A percentile compares a stretch with the other conserved stretches of the same genome.
These are phyloP conservation scores for Drosophila paracracens DNA, from an alignment of 2,888 invertebrate species.

Conservation along the genomic window DNA sequence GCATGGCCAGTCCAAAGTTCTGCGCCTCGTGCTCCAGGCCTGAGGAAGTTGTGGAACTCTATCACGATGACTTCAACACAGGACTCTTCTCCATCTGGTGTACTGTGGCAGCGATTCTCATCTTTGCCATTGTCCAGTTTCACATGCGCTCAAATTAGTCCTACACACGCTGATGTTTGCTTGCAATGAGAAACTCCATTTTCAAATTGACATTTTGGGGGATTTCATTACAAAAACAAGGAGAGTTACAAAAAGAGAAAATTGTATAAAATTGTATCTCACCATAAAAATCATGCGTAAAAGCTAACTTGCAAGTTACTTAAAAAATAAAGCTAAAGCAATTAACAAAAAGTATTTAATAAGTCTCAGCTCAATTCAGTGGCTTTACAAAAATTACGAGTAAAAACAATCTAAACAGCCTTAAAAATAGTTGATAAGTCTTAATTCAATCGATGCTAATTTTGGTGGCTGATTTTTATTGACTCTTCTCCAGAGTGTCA, in stretches of 20 bases:
- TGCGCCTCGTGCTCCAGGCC: background rate
- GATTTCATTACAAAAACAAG: background rate
- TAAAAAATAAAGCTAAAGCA: background rate
- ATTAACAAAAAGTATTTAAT: too few species aligned
- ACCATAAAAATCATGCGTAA: background rate
- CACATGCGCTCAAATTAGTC: background rate
- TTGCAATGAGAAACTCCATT: conserved; percentile 1
- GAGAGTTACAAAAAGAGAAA: background rate
- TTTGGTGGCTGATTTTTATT: too few species aligned
- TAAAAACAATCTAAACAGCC: too few species aligned
- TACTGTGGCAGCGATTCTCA: conserved; percentile 31
- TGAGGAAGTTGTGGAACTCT: conserved; percentile 53
- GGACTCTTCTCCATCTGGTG: conserved; percentile 37
- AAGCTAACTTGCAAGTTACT: background rate
- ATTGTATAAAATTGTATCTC: background rate
- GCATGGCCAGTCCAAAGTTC: conserved; percentile 15
- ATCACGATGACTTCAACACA: conserved; percentile 44
- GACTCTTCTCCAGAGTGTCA: too few species aligned
- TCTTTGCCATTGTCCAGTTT: conserved; percentile 27
- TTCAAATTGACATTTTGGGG: background rate
- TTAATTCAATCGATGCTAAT: too few species aligned
- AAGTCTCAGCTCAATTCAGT: background rate
- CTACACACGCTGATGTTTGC: background rate
- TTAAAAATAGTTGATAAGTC: too few species aligned
- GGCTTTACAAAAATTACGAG: too few species aligned